A percentile compares a stretch with the other conserved stretches of the same genome.
These are phyloP conservation scores for Threskiornis aethiopicus DNA, from an alignment of 2,797 vertebrate genomes.

Conservation along the genomic window DNA sequence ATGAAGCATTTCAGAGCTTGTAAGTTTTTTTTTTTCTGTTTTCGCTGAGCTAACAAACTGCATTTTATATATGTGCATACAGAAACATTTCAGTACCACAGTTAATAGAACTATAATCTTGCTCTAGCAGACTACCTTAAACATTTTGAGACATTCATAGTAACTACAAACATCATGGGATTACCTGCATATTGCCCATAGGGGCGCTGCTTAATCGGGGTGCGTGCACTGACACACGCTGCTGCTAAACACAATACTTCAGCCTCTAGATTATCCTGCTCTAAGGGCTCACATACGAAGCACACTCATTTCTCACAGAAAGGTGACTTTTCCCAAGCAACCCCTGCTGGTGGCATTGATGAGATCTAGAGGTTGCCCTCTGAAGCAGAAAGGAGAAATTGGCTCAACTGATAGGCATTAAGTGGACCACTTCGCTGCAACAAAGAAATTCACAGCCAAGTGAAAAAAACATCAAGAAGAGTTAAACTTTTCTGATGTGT, in stretches of 20 bases:
- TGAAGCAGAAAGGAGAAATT: not conserved
- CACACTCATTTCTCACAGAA: not conserved
- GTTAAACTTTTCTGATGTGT: not conserved
- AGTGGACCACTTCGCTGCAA: not conserved
- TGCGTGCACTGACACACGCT: not conserved
- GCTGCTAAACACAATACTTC: not conserved
- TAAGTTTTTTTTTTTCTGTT: not conserved
- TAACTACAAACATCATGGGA: not conserved
- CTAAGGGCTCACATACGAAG: not conserved
- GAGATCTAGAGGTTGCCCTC: not conserved
- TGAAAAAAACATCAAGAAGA: not conserved
- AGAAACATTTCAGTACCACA: not conserved
- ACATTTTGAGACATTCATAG: not conserved
- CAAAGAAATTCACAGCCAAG: not conserved
- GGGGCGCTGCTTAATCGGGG: not conserved
- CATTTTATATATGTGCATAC: not conserved
- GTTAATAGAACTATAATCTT: not conserved
- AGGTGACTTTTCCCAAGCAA: not conserved
- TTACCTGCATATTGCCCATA: not conserved
- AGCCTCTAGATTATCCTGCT: not conserved
- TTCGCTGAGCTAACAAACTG: not conserved
- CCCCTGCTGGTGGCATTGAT: not conserved
- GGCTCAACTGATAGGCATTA: not conserved
- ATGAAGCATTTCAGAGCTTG: not conserved
- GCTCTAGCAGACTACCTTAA: not conserved